Base-by-base conservation (phyloP, 1,140 invertebrate genomes). In the Idris sp. region DNA sequence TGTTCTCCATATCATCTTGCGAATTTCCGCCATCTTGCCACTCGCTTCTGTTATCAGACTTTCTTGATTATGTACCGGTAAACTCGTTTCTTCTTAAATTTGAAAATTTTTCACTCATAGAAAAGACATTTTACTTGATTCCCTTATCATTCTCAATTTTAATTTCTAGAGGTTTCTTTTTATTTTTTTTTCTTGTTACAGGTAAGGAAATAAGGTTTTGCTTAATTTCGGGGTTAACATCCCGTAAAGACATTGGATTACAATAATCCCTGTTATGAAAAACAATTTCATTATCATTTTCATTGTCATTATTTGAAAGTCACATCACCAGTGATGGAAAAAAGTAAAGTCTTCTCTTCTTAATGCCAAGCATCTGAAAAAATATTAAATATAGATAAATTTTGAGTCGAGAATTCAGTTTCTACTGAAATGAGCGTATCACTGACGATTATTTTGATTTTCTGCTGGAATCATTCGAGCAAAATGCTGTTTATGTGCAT, bases 391-490 rank as follows among this genome's bases (percentile, higher is more conserved):
- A n/a, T n/a, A n/a, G n/a, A n/a, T n/a, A n/a, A n/a, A n/a, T n/a
- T n/a, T n/a, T n/a, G n/a, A n/a, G n/a, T n/a, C n/a, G n/a, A n/a
- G n/a, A n/a, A n/a, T n/a, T n/a, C n/a, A n/a, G n/a, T n/a, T n/a
- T n/a, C n/a, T n/a, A n/a, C n/a, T n/a, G n/a, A n/a, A n/a, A n/a
- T n/a, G n/a, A n/a, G 8, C 11, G 18, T 53, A 40, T 74, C 41
- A 22, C 54, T 46, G 54, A 78, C 48, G 46, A 49, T 62, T 44
- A 69, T 53, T 46, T 53, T 41, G 74, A 69, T 69, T 79, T 81
- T 80, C 77, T 51, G 64, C 72, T 74, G 56, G n/a, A 80, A 74
- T 80, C 75, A 79, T 71, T 76, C 65, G 25, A 48, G 48, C 44
- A 44, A 36, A 41, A 31, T 72, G 48, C 58, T 65, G 67, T 71